Base-by-base conservation (phyloP, 2,113 vertebrate genomes). In the Hippocampus mohnikei region DNA sequence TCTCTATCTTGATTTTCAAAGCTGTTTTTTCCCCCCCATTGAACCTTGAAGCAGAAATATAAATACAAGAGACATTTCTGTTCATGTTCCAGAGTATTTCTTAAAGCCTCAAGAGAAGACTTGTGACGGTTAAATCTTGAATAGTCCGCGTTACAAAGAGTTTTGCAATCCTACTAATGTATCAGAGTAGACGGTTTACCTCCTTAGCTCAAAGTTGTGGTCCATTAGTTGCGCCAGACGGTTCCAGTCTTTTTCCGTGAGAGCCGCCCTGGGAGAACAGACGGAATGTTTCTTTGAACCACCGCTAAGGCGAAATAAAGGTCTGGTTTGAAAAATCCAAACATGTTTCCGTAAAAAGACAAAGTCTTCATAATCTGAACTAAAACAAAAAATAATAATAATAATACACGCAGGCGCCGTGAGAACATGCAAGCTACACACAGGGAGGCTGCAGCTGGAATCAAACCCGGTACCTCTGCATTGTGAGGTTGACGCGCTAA, bases 141-240 rank as follows among this genome's bases (percentile, higher is more conserved):
- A 60, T 60, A 33, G 20, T 33, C 15, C 33, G 58, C 27, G 37
- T 63, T 63, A 13, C 18, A 63, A 63, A 18, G 18, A n/a, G 37
- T 63, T 21, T 40, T 12, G 15, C 27, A 15, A 25, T 27, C 29
- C 21, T 25, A 64, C 21, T 5, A 64, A 42, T 64, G 40, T 10
- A 64, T 23, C 21, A 44, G 61, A 42, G 5, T 12, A 63, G 62
- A 65, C 13, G 7, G 25, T 27, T 81, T 74, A 94, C 93, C 93
- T 88, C 55, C 94, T 78, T 67, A 94, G 81, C 62, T 93, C 91
- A 71, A 94, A 92, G 87, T 94, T 94, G 81, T 88, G 78, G 79
- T 94, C 91, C 93, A 94, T 94, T 59, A 94, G 84, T 5, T 93
- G 86, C 2, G 91, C 88, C 73, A 94, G 80, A 16, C 59, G 52